Base-by-base conservation (phyloP, 2,113 vertebrate species). In the Pangasianodon gigas region DNA sequence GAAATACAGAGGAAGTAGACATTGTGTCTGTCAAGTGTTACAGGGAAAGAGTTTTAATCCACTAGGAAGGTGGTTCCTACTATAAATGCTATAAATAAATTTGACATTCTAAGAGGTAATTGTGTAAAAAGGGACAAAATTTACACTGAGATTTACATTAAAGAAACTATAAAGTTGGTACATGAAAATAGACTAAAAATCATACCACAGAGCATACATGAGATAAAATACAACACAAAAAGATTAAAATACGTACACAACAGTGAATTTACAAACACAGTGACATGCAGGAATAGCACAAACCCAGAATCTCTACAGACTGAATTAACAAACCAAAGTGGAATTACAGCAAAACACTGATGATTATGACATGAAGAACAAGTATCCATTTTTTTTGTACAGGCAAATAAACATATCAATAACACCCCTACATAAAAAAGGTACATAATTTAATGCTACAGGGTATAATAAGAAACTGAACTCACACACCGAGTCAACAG, bases 1-100 rank as follows among this genome's bases (percentile, higher is more conserved):
- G 62, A 80, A 85, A 80, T 75, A 48, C 21, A 69, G 60, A 89
- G 44, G 56, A 46, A 86, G 46, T 56, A n/a, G n/a, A 29, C 82
- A 48, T 32, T 46, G 52, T 65, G 69, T 32, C 67, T n/a, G 51
- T 58, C 74, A 65, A 86, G 56, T 41, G 83, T 84, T 71, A 89
- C 81, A 71, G 37, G 74, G 51, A 79, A 2, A 60, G 16, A 75
- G 54, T 24, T 71, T 37, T 11, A 60, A 85, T 48, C 65, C 69
- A 44, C 51, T 26, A n/a, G 67, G 11, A 51, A 83, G 32, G 29
- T n/a, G 44, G 21, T 65, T 89, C 16, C 74, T 86, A 86, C 83
- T 29, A 29, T 67, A 85, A 56, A 58, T 81, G 75, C 75, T 87
- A 86, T 80, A 79, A 86, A 87, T 87, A 74, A 89, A 86, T 65